A percentile compares a stretch with the other conserved stretches of the same genome.
Conservation (phyloP, 2,888 invertebrate species). For the Idaea straminata region DNA sequence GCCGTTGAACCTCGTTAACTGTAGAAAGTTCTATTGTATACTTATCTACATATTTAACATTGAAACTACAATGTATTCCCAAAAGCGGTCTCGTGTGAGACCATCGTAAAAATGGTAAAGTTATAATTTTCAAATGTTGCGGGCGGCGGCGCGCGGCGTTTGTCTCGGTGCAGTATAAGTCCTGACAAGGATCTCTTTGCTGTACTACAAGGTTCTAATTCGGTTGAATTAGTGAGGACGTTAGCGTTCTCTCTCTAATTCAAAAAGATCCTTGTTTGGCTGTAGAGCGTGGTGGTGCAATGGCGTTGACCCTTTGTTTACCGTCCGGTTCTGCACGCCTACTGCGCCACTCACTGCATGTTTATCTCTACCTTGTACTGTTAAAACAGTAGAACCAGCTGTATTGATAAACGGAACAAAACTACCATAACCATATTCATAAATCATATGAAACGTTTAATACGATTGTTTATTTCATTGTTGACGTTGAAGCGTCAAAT, state of each 20-base stretch:
- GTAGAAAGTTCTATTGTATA: neutral
- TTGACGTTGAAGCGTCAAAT: too few species aligned
- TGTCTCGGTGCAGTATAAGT: constrained; percentile 2
- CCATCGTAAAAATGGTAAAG: constrained; percentile 1
- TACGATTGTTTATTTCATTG: too few species aligned
- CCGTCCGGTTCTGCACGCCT: constrained; percentile 49
- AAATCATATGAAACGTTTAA: constrained; percentile 15
- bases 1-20: neutral
- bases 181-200: neutral
- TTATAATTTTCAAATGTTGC: constrained; percentile 9
- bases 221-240: neutral
- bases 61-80: neutral
- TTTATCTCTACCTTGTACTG: constrained; percentile 35
- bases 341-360: constrained; percentile 32
- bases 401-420: constrained; percentile 40
- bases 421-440: constrained; percentile 27
- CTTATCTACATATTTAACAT: neutral
- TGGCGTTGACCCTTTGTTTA: constrained; percentile 69
- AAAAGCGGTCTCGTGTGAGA: neutral
- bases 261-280: constrained; percentile 4
- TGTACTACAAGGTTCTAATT: neutral
- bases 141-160: neutral
- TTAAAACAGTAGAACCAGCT: constrained; percentile 45
- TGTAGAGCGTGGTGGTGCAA: constrained; percentile 30
- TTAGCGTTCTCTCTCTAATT: constrained; percentile 12